These are phyloP conservation scores for Pollachius pollachius DNA, from an alignment of 2,113 vertebrate species.

Conservation along the genomic window DNA sequence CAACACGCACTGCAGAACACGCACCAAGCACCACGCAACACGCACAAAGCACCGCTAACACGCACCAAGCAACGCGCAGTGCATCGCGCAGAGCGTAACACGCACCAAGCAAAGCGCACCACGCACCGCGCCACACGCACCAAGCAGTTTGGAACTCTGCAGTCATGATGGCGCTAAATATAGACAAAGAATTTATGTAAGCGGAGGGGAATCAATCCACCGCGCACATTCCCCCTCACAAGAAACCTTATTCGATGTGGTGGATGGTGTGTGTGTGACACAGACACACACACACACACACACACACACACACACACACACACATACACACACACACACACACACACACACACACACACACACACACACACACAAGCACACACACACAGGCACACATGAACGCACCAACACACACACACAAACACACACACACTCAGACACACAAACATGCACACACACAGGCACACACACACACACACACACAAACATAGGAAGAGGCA, in stretches of 20 bases:
- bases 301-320: too few relatives aligned
- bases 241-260: slow-evolving; percentile 15
- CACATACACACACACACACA: too few relatives aligned
- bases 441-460: not conserved
- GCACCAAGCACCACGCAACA: too few relatives aligned
- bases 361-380: too few relatives aligned
- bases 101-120: too few relatives aligned
- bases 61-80: too few relatives aligned
- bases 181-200: slow-evolving; percentile 79
- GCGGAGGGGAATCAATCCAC: slow-evolving; percentile 74
- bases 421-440: slow-evolving; percentile 12
- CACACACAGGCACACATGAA: too few relatives aligned
- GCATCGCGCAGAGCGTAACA: too few relatives aligned
- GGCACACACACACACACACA: not conserved
- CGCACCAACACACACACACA: slow-evolving; percentile 17
- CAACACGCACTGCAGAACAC: too few relatives aligned
- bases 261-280: not conserved
- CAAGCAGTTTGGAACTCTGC: slow-evolving; percentile 58
- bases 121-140: too few relatives aligned
- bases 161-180: slow-evolving; percentile 77
- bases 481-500: not conserved
- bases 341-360: slow-evolving; percentile 16
- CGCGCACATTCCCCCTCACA: slow-evolving; percentile 60
- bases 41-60: too few relatives aligned
- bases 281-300: too few relatives aligned